These are phyloP conservation scores for Lepidothrix coronata DNA, from an alignment of 2,113 vertebrate genomes.

Conservation along the genomic window DNA sequence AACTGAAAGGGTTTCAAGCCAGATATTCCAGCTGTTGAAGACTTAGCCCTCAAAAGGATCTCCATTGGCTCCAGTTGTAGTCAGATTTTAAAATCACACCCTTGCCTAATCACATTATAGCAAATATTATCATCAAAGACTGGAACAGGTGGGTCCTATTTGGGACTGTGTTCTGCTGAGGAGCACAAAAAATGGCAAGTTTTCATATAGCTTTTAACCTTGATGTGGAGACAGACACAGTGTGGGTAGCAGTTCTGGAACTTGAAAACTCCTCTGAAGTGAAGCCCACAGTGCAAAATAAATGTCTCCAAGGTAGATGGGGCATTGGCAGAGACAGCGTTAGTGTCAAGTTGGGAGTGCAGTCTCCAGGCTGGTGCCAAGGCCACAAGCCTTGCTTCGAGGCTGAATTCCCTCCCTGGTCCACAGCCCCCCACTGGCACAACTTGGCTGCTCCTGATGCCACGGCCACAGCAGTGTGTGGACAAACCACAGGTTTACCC, in stretches of 20 bases:
- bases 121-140: background rate
- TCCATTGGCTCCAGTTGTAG: background rate
- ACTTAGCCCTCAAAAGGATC: background rate
- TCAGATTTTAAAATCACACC: background rate
- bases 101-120: background rate
- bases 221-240: rapidly evolving
- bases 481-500: background rate
- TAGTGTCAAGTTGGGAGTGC: rapidly evolving
- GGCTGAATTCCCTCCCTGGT: background rate
- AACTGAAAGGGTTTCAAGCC: background rate
- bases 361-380: background rate
- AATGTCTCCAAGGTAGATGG: rapidly evolving
- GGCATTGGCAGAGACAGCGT: rapidly evolving
- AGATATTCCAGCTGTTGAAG: background rate
- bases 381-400: background rate
- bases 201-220: background rate
- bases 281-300: background rate
- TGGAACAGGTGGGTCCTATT: background rate
- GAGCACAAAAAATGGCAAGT: background rate
- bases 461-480: background rate
- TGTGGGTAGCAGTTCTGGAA: background rate
- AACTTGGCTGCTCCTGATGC: background rate
- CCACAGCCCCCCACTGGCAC: background rate
- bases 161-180: background rate
- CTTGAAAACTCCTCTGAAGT: background rate